phyloP scores from a whole-genome alignment of 2,888 invertebrate genomes.

The Temnothorax ravouxi region DNA sequence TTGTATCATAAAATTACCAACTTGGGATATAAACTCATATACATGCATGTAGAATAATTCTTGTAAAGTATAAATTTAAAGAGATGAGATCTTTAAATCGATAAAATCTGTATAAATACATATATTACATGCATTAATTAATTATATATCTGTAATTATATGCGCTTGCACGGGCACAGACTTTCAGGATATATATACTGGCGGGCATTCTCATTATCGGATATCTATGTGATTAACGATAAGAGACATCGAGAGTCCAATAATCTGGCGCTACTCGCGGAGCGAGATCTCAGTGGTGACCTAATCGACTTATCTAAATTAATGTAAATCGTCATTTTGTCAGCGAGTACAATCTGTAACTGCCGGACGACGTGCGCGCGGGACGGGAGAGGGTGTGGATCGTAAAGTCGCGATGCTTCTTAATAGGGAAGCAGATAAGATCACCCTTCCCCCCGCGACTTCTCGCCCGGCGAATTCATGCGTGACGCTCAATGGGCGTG shows the following conservation, averaged over 20 bases:
- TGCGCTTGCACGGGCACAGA: too few species aligned
- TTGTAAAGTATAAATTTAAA: background rate
- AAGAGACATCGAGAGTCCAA: slow-evolving; percentile 27
- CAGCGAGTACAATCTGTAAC: slow-evolving; percentile 64
- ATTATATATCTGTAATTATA: background rate
- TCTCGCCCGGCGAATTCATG: slow-evolving; percentile 55
- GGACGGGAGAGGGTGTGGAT: slow-evolving; percentile 60
- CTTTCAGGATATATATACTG: slow-evolving; percentile 1
- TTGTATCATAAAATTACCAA: background rate
- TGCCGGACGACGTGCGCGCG: background rate
- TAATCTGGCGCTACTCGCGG: slow-evolving; percentile 32
- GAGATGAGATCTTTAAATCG: slow-evolving; percentile 11
- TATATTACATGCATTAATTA: background rate
- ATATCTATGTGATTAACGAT: slow-evolving; percentile 28
- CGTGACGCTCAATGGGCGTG: slow-evolving; percentile 60
- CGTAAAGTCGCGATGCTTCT: slow-evolving; percentile 77
- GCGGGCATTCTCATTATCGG: slow-evolving; percentile 11
- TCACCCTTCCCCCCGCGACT: slow-evolving; percentile 67
- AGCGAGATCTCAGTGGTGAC: slow-evolving; percentile 30
- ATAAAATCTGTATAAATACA: background rate
- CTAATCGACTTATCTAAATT: slow-evolving; percentile 71
- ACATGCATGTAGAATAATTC: background rate
- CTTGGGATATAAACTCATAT: background rate
- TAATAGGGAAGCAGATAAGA: slow-evolving; percentile 78
- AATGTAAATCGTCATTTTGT: slow-evolving; percentile 78